Percentiles rank a stretch among this genome's conserved stretches.
These are phyloP conservation scores for Camponotus pennsylvanicus DNA, from an alignment of 1,140 invertebrate species.

Conservation along the genomic window DNA sequence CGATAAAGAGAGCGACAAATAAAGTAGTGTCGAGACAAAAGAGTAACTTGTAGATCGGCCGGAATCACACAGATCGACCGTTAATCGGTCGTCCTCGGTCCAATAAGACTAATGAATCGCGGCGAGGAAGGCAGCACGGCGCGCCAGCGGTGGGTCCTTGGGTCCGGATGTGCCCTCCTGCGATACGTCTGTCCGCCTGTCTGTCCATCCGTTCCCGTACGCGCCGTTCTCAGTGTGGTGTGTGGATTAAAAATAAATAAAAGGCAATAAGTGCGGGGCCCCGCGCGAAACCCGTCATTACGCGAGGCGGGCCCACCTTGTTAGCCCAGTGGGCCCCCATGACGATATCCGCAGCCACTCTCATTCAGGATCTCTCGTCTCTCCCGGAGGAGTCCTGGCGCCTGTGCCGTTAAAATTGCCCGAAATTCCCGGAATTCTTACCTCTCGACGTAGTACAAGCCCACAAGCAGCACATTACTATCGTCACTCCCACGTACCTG, in stretches of 20 bases:
- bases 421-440: conserved; percentile 84
- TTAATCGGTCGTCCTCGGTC: conserved; percentile 67
- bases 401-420: conserved; percentile 86
- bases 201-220: conserved; percentile 58
- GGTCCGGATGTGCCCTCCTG: conserved; percentile 82
- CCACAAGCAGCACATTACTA: conserved; percentile 38
- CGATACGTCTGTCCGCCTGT: conserved; percentile 77
- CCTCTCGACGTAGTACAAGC: conserved; percentile 52
- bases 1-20: conserved; percentile 57
- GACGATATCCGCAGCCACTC: conserved; percentile 78
- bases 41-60: conserved; percentile 62
- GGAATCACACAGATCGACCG: conserved; percentile 60
- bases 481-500: conserved; percentile 63
- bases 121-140: conserved; percentile 12
- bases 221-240: conserved; percentile 70
- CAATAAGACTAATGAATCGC: conserved; percentile 81
- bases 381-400: conserved; percentile 80
- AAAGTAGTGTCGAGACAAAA: conserved; percentile 57
- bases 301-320: conserved; percentile 86
- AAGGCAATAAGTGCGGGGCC: conserved; percentile 86
- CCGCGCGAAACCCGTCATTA: conserved; percentile 86
- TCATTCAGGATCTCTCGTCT: conserved; percentile 80
- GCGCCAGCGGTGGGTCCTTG: conserved; percentile 71
- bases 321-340: conserved; percentile 81
- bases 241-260: conserved; percentile 85